Conservation (phyloP, 1,140 invertebrate species). For the Atta cephalotes region DNA sequence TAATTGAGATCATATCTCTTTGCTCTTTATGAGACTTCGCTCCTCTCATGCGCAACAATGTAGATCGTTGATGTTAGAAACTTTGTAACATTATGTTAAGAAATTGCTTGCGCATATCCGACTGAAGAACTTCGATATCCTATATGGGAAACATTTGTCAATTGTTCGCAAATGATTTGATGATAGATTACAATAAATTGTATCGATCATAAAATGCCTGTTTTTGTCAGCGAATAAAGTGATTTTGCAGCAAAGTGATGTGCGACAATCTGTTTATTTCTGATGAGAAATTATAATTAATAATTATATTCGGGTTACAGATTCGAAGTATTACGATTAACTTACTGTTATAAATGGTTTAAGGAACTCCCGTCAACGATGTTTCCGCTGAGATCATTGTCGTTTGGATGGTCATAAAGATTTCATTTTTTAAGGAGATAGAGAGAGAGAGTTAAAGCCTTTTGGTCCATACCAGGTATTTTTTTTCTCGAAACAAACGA, state of each 20-base stretch:
- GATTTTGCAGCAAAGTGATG: too few relatives aligned
- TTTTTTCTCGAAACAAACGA: constrained; percentile 34
- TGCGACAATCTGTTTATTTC: background rate
- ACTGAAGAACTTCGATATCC: background rate
- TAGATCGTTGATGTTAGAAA: constrained; percentile 53
- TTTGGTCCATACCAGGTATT: constrained; percentile 67
- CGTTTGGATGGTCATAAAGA: constrained; percentile 77
- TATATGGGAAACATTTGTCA: background rate
- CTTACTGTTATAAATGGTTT: background rate
- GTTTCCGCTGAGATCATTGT: constrained; percentile 24
- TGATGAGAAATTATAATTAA: background rate
- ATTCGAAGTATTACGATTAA: background rate
- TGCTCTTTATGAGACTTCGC: constrained; percentile 66
- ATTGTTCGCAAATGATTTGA: background rate
- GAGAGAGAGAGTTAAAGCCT: constrained; percentile 60
- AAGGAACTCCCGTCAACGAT: constrained; percentile 31
- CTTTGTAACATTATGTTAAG: constrained; percentile 24
- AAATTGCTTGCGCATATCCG: constrained; percentile 17
- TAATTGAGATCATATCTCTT: constrained; percentile 76
- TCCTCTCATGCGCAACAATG: constrained; percentile 37
- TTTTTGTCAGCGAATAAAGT: background rate
- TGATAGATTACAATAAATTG: constrained; percentile 11
- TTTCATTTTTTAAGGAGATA: constrained; percentile 79
- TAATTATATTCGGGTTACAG: background rate
- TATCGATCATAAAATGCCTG: background rate